Percentiles rank a stretch among this genome's conserved stretches.
phyloP scores from a whole-genome alignment of 2,797 vertebrate genomes.

The Austrolebias charrua region DNA sequence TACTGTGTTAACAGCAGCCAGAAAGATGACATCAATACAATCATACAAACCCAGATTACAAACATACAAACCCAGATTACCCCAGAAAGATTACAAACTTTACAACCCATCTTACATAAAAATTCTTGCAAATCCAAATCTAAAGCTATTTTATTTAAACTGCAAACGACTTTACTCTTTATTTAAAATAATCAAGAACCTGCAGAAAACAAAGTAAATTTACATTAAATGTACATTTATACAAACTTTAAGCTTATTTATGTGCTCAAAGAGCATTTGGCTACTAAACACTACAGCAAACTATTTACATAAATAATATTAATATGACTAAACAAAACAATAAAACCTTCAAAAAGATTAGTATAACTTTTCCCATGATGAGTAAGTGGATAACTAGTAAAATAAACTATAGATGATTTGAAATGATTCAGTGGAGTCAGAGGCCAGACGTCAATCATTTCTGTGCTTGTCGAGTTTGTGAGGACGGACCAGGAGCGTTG shows the following conservation, averaged over 20 bases:
- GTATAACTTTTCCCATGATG: no score
- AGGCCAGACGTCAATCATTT: conserved; percentile 29
- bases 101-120: not conserved
- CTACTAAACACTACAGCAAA: no score
- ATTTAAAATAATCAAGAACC: not conserved
- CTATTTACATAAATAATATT: not conserved
- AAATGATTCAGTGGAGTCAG: not conserved
- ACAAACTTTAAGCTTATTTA: not conserved
- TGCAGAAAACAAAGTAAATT: not conserved
- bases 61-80: no score
- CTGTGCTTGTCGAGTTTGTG: conserved; percentile 52
- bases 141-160: not conserved
- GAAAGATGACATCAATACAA: no score
- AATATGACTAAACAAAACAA: no score
- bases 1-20: no score
- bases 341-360: no score
- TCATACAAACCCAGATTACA: no score
- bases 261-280: not conserved
- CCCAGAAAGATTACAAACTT: no score
- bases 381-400: no score
- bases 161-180: not conserved
- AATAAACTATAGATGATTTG: not conserved
- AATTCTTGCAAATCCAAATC: not conserved
- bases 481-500: conserved; percentile 62
- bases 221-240: not conserved